phyloP scores from a whole-genome alignment of 2,888 invertebrate species.

The Rhingia rostrata region DNA sequence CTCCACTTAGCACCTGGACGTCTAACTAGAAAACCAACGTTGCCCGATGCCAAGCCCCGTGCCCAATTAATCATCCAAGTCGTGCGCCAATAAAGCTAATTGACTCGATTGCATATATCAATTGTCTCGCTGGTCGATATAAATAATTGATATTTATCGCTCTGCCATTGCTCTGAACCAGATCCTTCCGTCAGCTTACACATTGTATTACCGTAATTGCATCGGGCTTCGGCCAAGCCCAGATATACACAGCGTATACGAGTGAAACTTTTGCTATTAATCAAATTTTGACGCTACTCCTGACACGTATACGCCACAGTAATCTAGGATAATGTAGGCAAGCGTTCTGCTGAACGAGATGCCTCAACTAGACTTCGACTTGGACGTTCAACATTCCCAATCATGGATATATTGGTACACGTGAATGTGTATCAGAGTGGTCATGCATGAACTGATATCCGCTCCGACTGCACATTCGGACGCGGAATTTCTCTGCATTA shows the following conservation, averaged over 20 bases:
- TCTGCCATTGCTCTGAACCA: conserved; percentile 50
- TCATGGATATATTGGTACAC: background rate
- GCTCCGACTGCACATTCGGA: conserved; percentile 22
- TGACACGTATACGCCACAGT: conserved; percentile 44
- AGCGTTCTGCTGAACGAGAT: conserved; percentile 41
- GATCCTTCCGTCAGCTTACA: conserved; percentile 43
- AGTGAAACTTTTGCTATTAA: conserved; percentile 62
- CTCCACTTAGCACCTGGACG: conserved; percentile 34
- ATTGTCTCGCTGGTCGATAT: conserved; percentile 53
- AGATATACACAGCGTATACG: background rate
- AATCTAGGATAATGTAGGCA: conserved; percentile 61
- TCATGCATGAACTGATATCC: conserved; percentile 46
- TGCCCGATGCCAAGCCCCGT: conserved; percentile 11
- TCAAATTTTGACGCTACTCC: conserved; percentile 56
- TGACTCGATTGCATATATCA: conserved; percentile 62
- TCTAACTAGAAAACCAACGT: conserved; percentile 15
- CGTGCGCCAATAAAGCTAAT: conserved; percentile 62
- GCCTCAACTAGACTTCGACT: background rate
- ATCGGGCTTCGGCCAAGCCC: conserved; percentile 53
- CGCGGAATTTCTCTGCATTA: conserved; percentile 35
- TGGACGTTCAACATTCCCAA: background rate
- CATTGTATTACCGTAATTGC: conserved; percentile 69
- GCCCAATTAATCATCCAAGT: conserved; percentile 55
- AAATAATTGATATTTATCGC: conserved; percentile 68
- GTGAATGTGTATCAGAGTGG: conserved; percentile 46